Conservation (phyloP, 1,140 invertebrate genomes). For the Drosophila hydei region DNA sequence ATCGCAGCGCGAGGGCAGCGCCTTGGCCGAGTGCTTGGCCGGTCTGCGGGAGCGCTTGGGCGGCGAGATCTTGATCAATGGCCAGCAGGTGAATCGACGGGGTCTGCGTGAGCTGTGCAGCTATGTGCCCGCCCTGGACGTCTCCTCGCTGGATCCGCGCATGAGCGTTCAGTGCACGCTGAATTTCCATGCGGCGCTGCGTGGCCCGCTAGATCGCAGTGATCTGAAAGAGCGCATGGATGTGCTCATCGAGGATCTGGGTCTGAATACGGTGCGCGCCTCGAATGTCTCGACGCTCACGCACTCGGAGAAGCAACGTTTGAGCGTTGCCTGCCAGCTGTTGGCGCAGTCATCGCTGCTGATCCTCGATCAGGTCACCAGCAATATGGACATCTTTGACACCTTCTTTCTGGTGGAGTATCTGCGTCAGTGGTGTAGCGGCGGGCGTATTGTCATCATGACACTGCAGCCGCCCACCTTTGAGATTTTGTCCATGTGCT, state of each 20-base stretch:
- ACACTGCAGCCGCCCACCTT: conserved; percentile 97
- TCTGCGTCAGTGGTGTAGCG: conserved; percentile 94
- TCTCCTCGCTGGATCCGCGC: conserved; percentile 86
- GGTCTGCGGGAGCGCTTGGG: conserved; percentile 88
- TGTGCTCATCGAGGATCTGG: conserved; percentile 94
- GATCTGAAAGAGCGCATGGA: conserved; percentile 90
- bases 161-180: conserved; percentile 93
- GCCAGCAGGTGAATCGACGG: conserved; percentile 89
- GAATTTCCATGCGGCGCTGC: conserved; percentile 90
- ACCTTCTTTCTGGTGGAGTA: conserved; percentile 98
- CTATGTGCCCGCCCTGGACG: conserved; percentile 80
- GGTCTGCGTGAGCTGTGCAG: conserved; percentile 87
- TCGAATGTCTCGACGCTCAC: conserved; percentile 92
- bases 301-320: conserved; percentile 91
- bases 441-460: conserved; percentile 93
- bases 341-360: conserved; percentile 93
- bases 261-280: conserved; percentile 92
- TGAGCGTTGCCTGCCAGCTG: conserved; percentile 94
- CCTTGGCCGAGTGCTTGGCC: conserved; percentile 92
- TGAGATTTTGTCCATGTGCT: conserved; percentile 97
- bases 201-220: conserved; percentile 86
- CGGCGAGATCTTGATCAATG: conserved; percentile 94
- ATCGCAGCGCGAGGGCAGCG: conserved; percentile 90
- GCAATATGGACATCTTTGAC: conserved; percentile 98
- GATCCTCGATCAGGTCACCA: conserved; percentile 94